phyloP scores from a whole-genome alignment of 2,113 vertebrate genomes.

The Callipepla californica region DNA sequence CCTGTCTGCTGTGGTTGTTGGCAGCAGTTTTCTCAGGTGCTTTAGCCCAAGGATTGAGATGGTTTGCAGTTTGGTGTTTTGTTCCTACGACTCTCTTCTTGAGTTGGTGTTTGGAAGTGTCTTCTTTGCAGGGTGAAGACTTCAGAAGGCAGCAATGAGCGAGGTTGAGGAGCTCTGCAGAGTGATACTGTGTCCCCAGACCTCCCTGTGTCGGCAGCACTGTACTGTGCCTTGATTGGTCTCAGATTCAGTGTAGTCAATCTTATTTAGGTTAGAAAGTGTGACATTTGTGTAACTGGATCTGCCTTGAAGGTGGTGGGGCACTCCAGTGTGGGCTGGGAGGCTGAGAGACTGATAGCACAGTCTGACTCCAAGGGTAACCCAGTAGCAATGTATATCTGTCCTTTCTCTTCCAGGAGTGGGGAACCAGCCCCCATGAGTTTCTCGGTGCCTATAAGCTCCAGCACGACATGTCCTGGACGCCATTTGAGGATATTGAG shows the following conservation, averaged over 20 bases:
- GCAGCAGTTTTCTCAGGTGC: background rate
- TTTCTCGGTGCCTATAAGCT: constrained; percentile 93
- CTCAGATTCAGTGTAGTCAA: accelerated
- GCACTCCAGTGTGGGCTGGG: background rate
- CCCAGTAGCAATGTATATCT: background rate
- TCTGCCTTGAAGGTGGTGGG: background rate
- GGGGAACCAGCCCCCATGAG: constrained; percentile 90
- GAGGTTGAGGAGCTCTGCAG: background rate
- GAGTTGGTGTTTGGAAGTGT: background rate
- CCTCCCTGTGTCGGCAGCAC: background rate
- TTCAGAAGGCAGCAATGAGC: background rate
- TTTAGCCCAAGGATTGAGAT: background rate
- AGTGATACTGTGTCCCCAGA: background rate
- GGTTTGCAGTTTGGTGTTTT: background rate
- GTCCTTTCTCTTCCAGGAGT: constrained; percentile 84
- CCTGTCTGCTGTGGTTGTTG: background rate
- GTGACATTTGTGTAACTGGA: background rate
- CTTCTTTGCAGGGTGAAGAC: background rate
- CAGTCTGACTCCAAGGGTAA: background rate
- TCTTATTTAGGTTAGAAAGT: background rate
- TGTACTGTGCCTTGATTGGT: background rate
- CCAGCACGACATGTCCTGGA: constrained; percentile 96
- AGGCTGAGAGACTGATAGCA: background rate
- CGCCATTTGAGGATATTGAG: constrained; percentile 84
- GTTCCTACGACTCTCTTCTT: background rate